A percentile compares a stretch with the other conserved stretches of the same genome.
Conservation (phyloP, 2,888 invertebrate genomes). For the Apamea anceps region DNA sequence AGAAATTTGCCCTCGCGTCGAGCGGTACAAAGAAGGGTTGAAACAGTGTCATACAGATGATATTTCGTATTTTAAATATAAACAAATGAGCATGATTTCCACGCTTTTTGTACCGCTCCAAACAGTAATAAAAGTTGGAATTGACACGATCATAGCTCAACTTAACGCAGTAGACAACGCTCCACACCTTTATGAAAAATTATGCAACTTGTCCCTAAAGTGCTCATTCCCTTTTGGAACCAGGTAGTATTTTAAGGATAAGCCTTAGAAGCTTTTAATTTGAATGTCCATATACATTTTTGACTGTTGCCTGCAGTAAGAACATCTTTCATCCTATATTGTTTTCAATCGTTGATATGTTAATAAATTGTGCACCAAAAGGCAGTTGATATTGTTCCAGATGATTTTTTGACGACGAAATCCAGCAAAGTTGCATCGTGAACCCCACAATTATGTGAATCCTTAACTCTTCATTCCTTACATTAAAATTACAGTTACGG, state of each 20-base stretch:
- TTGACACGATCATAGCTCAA: constrained; percentile 9
- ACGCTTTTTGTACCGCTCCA: constrained; percentile 21
- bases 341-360: background rate
- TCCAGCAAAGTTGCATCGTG: background rate
- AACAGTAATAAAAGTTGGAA: constrained; percentile 10
- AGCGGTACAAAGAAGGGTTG: constrained; percentile 11
- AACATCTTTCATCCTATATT: background rate
- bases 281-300: background rate
- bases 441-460: constrained; percentile 44
- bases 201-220: background rate
- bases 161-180: background rate
- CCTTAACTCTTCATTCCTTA: constrained; percentile 36
- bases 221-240: background rate
- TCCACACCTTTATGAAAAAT: background rate
- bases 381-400: background rate
- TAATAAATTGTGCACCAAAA: background rate
- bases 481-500: constrained; percentile 24
- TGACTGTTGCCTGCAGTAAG: background rate
- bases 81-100: background rate
- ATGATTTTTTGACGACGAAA: background rate
- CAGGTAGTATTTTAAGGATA: background rate
- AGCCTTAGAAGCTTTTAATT: background rate
- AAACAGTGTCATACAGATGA: constrained; percentile 6
- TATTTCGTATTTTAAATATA: background rate
- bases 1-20: background rate